A percentile compares a stretch with the other conserved stretches of the same genome.
phyloP scores from a whole-genome alignment of 92 coral and sea anemone genomes.

The Chrysogorgia sp. region DNA sequence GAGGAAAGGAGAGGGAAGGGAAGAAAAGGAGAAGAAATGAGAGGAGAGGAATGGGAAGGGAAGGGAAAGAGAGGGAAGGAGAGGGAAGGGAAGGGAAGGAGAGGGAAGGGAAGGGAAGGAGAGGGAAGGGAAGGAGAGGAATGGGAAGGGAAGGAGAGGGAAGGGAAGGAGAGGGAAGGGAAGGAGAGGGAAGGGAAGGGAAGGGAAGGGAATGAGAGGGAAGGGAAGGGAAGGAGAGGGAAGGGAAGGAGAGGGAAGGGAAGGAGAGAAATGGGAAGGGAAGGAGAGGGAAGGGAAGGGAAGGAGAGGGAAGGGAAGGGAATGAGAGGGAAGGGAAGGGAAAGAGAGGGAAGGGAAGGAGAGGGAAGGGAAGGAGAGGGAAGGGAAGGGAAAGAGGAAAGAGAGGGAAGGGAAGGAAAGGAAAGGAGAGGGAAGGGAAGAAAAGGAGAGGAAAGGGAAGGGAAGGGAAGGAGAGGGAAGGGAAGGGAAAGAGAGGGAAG shows the following conservation, averaged over 20 bases:
- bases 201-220: no score
- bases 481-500: no score
- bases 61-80: neutral
- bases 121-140: neutral
- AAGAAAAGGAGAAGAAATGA: no score
- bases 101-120: no score
- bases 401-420: no score
- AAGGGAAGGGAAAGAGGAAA: no score
- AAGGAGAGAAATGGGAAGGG: neutral
- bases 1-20: no score
- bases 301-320: no score
- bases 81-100: neutral
- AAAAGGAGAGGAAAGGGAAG: neutral
- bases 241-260: neutral
- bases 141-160: neutral
- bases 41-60: neutral
- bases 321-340: neutral
- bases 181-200: no score
- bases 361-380: no score
- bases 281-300: neutral
- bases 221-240: neutral
- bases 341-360: no score
- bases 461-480: neutral
- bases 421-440: neutral
- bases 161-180: neutral